A percentile compares a stretch with the other conserved stretches of the same genome.
phyloP scores from a whole-genome alignment of 2,797 vertebrate genomes.

The Pseudomugil tenellus region DNA sequence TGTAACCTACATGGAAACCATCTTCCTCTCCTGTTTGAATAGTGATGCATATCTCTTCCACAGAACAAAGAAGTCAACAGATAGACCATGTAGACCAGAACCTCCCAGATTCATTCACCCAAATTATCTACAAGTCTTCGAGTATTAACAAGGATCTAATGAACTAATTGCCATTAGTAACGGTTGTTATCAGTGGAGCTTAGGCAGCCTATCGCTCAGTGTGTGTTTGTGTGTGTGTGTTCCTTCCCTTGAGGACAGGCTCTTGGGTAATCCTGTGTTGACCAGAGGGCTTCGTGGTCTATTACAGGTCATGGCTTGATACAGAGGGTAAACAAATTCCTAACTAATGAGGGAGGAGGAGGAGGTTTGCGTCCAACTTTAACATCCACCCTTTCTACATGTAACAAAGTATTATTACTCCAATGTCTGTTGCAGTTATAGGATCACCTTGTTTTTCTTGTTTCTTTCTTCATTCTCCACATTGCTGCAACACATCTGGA shows the following conservation, averaged over 20 bases:
- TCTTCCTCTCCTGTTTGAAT: constrained; percentile 55
- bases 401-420: constrained; percentile 14
- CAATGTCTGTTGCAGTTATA: constrained; percentile 9
- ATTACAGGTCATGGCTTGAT: constrained; percentile 81
- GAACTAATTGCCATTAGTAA: constrained; percentile 77
- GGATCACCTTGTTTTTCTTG: neutral
- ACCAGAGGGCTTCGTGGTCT: constrained; percentile 81
- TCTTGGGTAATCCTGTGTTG: constrained; percentile 82
- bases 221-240: constrained; percentile 36
- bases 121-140: constrained; percentile 58
- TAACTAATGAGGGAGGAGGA: constrained; percentile 79
- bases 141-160: constrained; percentile 78
- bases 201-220: constrained; percentile 55
- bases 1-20: constrained; percentile 56
- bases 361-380: constrained; percentile 56
- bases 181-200: constrained; percentile 70
- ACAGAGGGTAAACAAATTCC: constrained; percentile 84
- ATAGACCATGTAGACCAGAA: constrained; percentile 49
- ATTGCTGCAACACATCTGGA: neutral
- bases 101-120: constrained; percentile 71
- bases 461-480: neutral
- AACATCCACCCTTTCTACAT: constrained; percentile 9
- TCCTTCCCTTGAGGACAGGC: constrained; percentile 63
- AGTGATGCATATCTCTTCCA: constrained; percentile 42
- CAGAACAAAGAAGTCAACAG: constrained; percentile 51